phyloP scores from a whole-genome alignment of 30 jellyfish, hydroid and myxozoan genomes.

The Chrysaora quinquecirrha region DNA sequence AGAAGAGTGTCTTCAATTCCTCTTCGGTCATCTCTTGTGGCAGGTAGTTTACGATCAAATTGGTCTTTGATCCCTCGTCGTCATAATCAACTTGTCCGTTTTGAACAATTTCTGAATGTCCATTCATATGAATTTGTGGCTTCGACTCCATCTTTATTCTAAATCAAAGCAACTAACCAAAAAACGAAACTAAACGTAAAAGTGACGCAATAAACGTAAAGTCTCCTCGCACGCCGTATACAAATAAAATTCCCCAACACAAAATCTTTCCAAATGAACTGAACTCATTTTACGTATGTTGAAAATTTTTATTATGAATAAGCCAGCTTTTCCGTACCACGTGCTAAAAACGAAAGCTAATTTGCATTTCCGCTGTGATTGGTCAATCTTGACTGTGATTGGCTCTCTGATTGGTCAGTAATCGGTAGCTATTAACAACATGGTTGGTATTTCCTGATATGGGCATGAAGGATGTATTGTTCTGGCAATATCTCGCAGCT shows the following conservation, averaged over 20 bases:
- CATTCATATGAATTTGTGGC: constrained; percentile 60
- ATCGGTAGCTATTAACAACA: constrained; percentile 68
- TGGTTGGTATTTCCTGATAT: constrained; percentile 75
- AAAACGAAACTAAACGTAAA: constrained; percentile 48
- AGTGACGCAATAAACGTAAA: constrained; percentile 61
- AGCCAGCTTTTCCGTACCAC: constrained; percentile 80
- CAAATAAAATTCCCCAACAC: constrained; percentile 86
- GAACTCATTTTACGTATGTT: constrained; percentile 86
- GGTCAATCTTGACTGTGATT: constrained; percentile 47
- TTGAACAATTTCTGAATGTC: constrained; percentile 64
- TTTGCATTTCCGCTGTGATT: constrained; percentile 65
- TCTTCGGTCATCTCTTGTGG: constrained; percentile 99
- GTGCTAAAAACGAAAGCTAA: constrained; percentile 69
- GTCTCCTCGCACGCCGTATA: constrained; percentile 47
- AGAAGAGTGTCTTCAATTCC: constrained; percentile 89
- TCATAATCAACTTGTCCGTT: constrained; percentile 48
- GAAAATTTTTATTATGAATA: constrained; percentile 73
- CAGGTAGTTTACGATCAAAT: constrained; percentile 96
- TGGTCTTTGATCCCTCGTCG: constrained; percentile 88
- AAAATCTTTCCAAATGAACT: constrained; percentile 64
- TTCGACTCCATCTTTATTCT: constrained; percentile 57
- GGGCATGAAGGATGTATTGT: constrained; percentile 61
- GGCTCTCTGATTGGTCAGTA: constrained; percentile 57
- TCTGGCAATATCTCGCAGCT: constrained; percentile 21
- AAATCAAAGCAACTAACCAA: constrained; percentile 45